Base-by-base conservation (phyloP, 2,113 vertebrate species). In the Grammomys surdaster region DNA sequence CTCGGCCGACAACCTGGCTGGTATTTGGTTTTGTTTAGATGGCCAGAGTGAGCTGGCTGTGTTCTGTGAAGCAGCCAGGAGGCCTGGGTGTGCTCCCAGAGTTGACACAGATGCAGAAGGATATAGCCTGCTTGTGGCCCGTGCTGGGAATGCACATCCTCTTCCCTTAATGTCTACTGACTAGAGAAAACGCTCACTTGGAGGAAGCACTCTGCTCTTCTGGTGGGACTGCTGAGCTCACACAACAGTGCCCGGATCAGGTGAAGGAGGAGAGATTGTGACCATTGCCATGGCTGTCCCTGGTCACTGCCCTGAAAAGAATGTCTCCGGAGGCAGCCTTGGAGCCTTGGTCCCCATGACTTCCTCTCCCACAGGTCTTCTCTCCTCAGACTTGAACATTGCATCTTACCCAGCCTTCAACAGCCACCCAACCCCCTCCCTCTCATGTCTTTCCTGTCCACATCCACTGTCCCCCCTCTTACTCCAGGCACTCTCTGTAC, bases 391-490 rank as follows among this genome's bases (percentile, higher is more conserved):
- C 75, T 31, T 20, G 82, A 85, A 63, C 82, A 67, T 0, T 31
- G 43, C 9, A 46, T n/a, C 10, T 69, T 51, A 69, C 63, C 46
- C 60, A 48, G 4, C 19, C 5, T 60, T 65, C 28, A 7, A 26
- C 20, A 7, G 36, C 28, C 20, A 17, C 12, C 4, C 33, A 78
- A 20, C n/a, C 46, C 43, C 4, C 22, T 88, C 46, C 11, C 43
- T 40, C 43, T 28, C n/a, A 70, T 19, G 16, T 51, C 12, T 28
- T 76, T 76, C n/a, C 14, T 65, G 87, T 33, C 4, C 11, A 31
- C 3, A 22, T 6, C 2, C 3, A 0, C 51, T 5, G 1, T 40
- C 40, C 56, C 31, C 0, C 12, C 5, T 33, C 33, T 3, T 81
- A 11, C 8, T 40, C 40, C 5, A 14, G 60, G 7, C 20, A 11